Base-by-base conservation (phyloP, 2,113 vertebrate genomes). In the Plotosus lineatus region DNA sequence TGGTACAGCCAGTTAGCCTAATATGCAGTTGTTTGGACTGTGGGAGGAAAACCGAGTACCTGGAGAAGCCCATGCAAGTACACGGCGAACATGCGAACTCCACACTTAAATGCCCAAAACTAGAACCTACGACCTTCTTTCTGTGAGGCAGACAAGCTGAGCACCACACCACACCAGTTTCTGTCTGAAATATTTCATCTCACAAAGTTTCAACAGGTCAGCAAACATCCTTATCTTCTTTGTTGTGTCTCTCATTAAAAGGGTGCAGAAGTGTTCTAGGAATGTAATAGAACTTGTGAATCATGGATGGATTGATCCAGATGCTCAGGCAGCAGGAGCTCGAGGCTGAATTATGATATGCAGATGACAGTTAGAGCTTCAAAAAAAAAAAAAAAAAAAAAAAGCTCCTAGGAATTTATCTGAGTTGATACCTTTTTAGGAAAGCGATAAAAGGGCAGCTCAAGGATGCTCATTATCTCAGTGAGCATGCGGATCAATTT, bases 291-390 rank as follows among this genome's bases (percentile, higher is more conserved):
- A 73, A 58, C 79, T 71, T 86, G 79, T 77, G 84, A 86, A 86
- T 85, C 17, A 53, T 46, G 6, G 88, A 86, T 75, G 58, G 83
- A 82, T 79, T 79, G 2, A 86, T 89, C 90, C 91, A 92, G 90
- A 92, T 92, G 90, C 89, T 90, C 42, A 0, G 84, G 69, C 91
- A 76, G 82, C 77, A 12, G 90, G 92, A 91, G 80, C 89, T 85
- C 83, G 78, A 46, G 88, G 80, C 87, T 88, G 89, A 90, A 81
- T 89, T 89, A 85, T 23, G 65, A 79, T 36, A 82, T 88, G 81
- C 85, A 77, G 86, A 88, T 85, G 88, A 89, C 87, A 86, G 85
- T 82, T 80, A 72, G 82, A 76, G 78, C 50, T 56, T 84, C 79
- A 75, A 65, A 85, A 88, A 61, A 9, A 60, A 2, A 38, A 75